Conservation (phyloP, 1,140 invertebrate species). For the Agrypnia vestita region DNA sequence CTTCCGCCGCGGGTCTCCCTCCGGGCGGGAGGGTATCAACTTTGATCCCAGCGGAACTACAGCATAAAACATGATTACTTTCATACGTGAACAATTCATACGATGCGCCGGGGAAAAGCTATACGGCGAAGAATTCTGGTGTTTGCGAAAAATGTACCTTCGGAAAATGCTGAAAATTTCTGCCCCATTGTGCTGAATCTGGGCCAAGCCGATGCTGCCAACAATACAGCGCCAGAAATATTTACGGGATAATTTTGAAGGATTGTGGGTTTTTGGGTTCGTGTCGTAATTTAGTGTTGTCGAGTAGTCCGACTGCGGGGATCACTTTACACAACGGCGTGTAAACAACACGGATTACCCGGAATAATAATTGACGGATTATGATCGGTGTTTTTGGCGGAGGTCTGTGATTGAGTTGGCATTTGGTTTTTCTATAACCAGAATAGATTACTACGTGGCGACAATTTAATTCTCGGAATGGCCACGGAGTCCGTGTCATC, state of each 20-base stretch:
- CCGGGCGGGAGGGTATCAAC: background rate
- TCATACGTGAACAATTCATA: slow-evolving; percentile 35
- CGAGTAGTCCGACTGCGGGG: no score
- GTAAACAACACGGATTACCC: no score
- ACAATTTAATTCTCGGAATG: no score
- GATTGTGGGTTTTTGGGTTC: background rate
- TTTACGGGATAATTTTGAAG: no score
- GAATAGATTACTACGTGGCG: no score
- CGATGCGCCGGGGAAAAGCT: slow-evolving; percentile 23
- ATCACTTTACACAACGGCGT: no score
- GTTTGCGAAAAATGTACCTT: slow-evolving; percentile 11
- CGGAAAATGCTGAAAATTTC: slow-evolving; percentile 31
- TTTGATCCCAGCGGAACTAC: slow-evolving; percentile 17
- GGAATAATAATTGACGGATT: no score
- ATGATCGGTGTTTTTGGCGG: no score
- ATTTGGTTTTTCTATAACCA: no score
- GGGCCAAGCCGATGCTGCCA: background rate
- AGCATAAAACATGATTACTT: slow-evolving; percentile 39
- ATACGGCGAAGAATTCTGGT: slow-evolving; percentile 1
- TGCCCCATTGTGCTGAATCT: slow-evolving; percentile 8
- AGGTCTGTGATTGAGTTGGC: no score
- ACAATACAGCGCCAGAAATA: background rate
- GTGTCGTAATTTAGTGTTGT: background rate
- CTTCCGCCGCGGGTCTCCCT: background rate
- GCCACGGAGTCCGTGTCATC: no score